Evolutionary conservation across 2,113 vertebrate genomes (phyloP).

Genomic region (Symphodus melops): DNA sequence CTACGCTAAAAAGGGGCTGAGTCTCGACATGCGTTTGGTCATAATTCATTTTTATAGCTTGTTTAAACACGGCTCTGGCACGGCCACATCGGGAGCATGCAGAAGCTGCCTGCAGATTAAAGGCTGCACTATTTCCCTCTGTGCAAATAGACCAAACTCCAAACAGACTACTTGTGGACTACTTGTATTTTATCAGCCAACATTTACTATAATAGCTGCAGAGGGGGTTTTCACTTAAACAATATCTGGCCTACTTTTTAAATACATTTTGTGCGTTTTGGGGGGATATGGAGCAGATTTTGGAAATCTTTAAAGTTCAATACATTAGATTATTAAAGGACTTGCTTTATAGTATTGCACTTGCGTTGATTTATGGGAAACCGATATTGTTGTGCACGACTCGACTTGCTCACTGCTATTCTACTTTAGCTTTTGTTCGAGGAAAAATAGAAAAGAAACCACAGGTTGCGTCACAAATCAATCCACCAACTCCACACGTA

Average conservation of each 20-base stretch:
- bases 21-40: conserved; percentile 90
- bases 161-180: conserved; percentile 43
- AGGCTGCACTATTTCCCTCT: conserved; percentile 56
- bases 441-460: conserved; percentile 27
- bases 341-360: conserved; percentile 41
- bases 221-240: not conserved
- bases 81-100: conserved; percentile 64
- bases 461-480: conserved; percentile 65
- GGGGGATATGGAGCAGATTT: not conserved
- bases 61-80: conserved; percentile 90
- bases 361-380: conserved; percentile 59
- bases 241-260: conserved; percentile 10
- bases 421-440: conserved; percentile 5
- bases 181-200: conserved; percentile 40
- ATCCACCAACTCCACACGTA: conserved; percentile 50
- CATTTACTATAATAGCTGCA: conserved; percentile 37
- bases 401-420: conserved; percentile 27
- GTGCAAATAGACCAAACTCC: conserved; percentile 47
- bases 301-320: conserved; percentile 19
- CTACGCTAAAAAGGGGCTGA: conserved; percentile 87
- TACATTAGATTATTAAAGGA: conserved; percentile 43
- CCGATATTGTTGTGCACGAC: conserved; percentile 22
- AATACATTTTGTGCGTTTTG: conserved; percentile 7
- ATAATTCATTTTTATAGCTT: conserved; percentile 99
- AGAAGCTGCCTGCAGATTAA: conserved; percentile 70